Evolutionary conservation across 1,140 invertebrate species (phyloP).

Genomic region (Psix sp.): DNA sequence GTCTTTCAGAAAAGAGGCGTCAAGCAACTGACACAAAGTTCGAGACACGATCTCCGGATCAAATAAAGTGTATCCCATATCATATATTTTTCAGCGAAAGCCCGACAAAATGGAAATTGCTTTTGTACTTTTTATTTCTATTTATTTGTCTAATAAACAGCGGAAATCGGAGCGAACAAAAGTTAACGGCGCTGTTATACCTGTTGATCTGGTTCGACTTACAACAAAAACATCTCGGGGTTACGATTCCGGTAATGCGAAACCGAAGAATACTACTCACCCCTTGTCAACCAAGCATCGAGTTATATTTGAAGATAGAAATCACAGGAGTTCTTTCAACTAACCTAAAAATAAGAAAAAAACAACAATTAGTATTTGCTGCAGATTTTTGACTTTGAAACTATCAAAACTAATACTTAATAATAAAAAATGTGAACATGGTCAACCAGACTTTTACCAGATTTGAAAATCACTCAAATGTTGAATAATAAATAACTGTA

Average conservation of each 20-base stretch:
- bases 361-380: conserved; percentile 18
- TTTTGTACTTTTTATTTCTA: conserved; percentile 24
- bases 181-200: conserved; percentile 34
- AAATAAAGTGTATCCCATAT: no score
- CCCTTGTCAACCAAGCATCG: conserved; percentile 6
- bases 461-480: no score
- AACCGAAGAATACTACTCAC: conserved; percentile 39
- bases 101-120: conserved; percentile 10
- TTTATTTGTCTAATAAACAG: conserved; percentile 58
- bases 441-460: no score
- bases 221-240: conserved; percentile 41
- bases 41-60: no score
- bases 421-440: no score
- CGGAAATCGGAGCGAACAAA: conserved; percentile 33
- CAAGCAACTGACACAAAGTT: no score
- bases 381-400: no score
- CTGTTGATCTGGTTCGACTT: conserved; percentile 37
- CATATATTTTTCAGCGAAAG: no score
- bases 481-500: no score
- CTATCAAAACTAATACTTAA: no score
- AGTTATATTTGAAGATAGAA: conserved; percentile 1
- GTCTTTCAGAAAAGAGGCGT: no score
- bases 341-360: conserved; percentile 53
- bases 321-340: conserved; percentile 2
- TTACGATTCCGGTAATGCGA: conserved; percentile 44